A percentile compares a stretch with the other conserved stretches of the same genome.
These are phyloP conservation scores for Pipistrellus pygmaeus DNA, from an alignment of 2,797 vertebrate species.

Conservation along the genomic window DNA sequence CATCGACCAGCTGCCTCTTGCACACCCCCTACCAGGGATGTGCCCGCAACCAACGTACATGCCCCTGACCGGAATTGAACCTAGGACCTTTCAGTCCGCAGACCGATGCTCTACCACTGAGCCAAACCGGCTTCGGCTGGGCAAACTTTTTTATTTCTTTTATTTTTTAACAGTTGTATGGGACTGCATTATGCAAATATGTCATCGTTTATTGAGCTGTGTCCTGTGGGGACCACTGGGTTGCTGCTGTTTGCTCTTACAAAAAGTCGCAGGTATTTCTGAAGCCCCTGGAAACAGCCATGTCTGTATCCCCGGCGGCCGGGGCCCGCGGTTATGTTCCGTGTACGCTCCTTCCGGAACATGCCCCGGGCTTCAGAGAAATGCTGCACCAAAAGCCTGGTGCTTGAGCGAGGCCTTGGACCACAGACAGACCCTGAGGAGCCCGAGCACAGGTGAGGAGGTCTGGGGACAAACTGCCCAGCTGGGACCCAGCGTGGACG, in stretches of 20 bases:
- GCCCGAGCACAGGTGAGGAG: neutral
- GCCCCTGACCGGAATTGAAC: no score
- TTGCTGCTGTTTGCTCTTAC: neutral
- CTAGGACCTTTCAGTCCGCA: no score
- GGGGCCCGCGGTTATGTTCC: neutral
- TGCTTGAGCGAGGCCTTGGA: neutral
- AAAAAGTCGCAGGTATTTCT: neutral
- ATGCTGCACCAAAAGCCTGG: neutral
- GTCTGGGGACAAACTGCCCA: neutral
- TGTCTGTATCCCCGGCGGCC: neutral
- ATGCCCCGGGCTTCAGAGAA: neutral
- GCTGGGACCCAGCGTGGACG: accelerated
- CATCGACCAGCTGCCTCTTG: no score
- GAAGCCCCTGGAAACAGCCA: neutral
- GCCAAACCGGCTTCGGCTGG: no score
- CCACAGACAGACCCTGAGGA: neutral
- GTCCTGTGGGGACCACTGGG: neutral
- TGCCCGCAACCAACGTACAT: no score
- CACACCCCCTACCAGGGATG: no score
- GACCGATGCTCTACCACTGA: no score
- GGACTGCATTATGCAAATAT: no score
- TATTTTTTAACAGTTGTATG: no score
- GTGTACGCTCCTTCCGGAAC: neutral
- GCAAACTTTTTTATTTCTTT: no score
- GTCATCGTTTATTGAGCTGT: no score